Percentiles rank a stretch among this genome's conserved stretches.
Evolutionary conservation across 2,888 invertebrate species (phyloP).

Genomic region (Odontomyia ornata): DNA sequence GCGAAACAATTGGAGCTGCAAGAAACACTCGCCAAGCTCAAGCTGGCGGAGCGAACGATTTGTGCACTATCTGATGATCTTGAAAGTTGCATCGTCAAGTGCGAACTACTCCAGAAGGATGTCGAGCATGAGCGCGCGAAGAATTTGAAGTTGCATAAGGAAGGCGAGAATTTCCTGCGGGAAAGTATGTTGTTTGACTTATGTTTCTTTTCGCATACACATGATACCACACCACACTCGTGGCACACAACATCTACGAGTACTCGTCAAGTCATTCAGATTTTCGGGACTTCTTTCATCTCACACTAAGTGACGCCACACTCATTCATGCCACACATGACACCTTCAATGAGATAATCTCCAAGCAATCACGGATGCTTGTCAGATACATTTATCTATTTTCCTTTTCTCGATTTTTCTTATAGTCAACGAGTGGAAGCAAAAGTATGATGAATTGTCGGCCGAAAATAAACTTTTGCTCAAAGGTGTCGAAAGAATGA

Average conservation of each 20-base stretch:
- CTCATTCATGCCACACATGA: not conserved
- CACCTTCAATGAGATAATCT: not conserved
- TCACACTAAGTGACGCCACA: not conserved
- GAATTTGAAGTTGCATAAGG: conserved; percentile 39
- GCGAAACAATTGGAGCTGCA: conserved; percentile 48
- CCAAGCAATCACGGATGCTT: not conserved
- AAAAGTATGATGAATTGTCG: conserved; percentile 34
- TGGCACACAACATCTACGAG: not conserved
- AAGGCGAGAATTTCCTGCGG: conserved; percentile 36
- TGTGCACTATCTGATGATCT: conserved; percentile 48
- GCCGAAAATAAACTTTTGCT: conserved; percentile 47
- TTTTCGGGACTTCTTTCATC: not conserved
- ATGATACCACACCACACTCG: not conserved
- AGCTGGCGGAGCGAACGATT: conserved; percentile 49
- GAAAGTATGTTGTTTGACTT: conserved; percentile 42
- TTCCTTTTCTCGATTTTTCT: not conserved
- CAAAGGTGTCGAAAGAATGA: conserved; percentile 47
- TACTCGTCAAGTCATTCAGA: not conserved
- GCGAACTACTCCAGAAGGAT: conserved; percentile 48
- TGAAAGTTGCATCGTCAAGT: conserved; percentile 50
- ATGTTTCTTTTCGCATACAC: not conserved
- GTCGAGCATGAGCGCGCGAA: conserved; percentile 45
- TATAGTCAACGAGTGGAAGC: conserved; percentile 44
- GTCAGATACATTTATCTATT: not conserved
- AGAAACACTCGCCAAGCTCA: conserved; percentile 47